Evolutionary conservation across 2,888 invertebrate genomes (phyloP).

Genomic region (Scaptomyza tumidula): DNA sequence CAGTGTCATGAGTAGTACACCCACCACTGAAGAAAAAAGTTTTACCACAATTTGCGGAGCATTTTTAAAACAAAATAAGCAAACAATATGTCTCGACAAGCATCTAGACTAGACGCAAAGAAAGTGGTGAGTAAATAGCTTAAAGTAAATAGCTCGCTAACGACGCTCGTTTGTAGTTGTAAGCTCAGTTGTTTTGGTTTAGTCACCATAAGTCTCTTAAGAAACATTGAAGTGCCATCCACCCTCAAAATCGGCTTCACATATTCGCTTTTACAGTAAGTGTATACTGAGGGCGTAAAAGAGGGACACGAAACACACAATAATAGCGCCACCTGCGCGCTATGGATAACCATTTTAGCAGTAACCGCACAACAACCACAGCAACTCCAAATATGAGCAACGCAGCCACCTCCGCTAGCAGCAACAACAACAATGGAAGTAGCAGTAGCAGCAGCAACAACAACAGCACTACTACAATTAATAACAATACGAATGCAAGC

Average conservation of each 20-base stretch:
- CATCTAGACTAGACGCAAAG: conserved; percentile 83
- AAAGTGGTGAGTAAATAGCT: conserved; percentile 84
- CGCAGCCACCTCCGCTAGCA: conserved; percentile 28
- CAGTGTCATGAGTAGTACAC: conserved; percentile 33
- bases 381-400: conserved; percentile 44
- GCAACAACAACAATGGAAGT: conserved; percentile 43
- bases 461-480: neutral
- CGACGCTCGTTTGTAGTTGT: conserved; percentile 53
- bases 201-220: conserved; percentile 36
- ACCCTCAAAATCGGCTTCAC: conserved; percentile 83
- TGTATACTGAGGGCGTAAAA: conserved; percentile 56
- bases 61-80: conserved; percentile 21
- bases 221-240: conserved; percentile 78
- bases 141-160: conserved; percentile 20
- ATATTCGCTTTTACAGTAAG: conserved; percentile 85
- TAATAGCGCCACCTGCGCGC: conserved; percentile 53
- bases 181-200: conserved; percentile 62
- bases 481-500: conserved; percentile 9
- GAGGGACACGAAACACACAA: conserved; percentile 45
- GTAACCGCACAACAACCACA: conserved; percentile 58
- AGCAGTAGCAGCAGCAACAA: conserved; percentile 23
- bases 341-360: conserved; percentile 69
- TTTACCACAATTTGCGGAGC: conserved; percentile 20
- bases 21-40: conserved; percentile 50
- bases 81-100: conserved; percentile 83